Evolutionary conservation across 1,140 invertebrate species (phyloP).

Genomic region (Eumeta japonica): DNA sequence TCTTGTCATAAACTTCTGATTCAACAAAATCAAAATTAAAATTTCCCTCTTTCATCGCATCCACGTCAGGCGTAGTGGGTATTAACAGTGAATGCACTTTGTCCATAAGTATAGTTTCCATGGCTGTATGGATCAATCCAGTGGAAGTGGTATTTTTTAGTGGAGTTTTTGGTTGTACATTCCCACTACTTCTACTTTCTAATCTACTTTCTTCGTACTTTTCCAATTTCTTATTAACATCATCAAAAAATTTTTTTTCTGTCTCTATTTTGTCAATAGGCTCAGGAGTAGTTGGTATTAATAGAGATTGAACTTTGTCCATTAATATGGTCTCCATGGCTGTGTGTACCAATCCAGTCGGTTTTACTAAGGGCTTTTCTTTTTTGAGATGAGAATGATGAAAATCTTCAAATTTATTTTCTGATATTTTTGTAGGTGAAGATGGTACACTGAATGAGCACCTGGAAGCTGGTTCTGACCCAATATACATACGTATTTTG

Average conservation of each 20-base stretch:
- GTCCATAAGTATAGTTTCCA: conserved; percentile 56
- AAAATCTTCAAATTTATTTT: conserved; percentile 2
- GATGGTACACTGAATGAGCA: conserved; percentile 38
- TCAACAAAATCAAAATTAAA: no score
- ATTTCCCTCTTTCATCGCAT: no score
- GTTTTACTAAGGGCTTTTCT: conserved; percentile 28
- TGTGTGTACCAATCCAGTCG: conserved; percentile 42
- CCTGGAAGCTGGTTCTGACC: conserved; percentile 44
- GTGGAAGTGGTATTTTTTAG: no score
- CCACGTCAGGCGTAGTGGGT: conserved; percentile 20
- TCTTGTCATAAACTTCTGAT: not conserved
- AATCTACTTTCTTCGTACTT: conserved; percentile 37
- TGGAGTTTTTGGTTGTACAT: no score
- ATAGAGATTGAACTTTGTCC: conserved; percentile 45
- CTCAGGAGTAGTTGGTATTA: conserved; percentile 38
- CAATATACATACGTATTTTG: conserved; percentile 47
- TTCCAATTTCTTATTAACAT: conserved; percentile 40
- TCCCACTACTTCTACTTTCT: no score
- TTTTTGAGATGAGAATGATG: conserved; percentile 15
- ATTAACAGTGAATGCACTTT: conserved; percentile 44
- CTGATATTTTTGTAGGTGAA: conserved; percentile 8
- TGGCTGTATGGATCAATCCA: conserved; percentile 48
- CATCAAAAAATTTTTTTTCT: conserved; percentile 36
- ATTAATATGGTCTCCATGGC: conserved; percentile 57
- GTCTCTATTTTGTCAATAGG: conserved; percentile 13